A percentile compares a stretch with the other conserved stretches of the same genome.
Conservation (phyloP, 2,113 vertebrate species). For the Rhinogobius similis region DNA sequence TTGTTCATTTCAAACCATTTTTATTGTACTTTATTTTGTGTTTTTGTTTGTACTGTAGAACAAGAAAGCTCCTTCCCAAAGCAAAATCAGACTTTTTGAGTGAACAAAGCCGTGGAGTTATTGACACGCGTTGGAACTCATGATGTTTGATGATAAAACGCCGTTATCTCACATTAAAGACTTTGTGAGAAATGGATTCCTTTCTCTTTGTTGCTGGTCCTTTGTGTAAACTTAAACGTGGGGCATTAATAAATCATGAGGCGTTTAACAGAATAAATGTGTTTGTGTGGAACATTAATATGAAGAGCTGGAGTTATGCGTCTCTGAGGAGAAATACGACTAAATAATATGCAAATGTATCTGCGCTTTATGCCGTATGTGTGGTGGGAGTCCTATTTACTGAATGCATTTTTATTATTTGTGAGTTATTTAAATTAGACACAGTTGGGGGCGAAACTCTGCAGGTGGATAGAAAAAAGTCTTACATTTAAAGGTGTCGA, state of each 20-base stretch:
- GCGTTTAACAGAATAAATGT: slow-evolving; percentile 1
- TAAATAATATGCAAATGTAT: background rate
- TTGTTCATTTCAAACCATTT: no score
- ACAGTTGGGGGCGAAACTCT: no score
- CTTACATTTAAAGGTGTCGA: no score
- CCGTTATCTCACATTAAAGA: no score
- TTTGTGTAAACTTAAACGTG: background rate
- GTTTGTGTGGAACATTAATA: background rate
- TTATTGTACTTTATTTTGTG: no score
- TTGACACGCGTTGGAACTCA: background rate
- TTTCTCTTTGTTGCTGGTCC: background rate
- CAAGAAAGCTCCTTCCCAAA: no score
- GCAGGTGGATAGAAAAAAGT: no score
- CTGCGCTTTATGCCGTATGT: background rate
- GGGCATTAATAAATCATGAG: slow-evolving; percentile 6
- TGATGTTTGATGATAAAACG: background rate
- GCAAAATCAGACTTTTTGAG: no score
- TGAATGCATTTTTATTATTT: background rate
- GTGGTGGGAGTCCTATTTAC: background rate
- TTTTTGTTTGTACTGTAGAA: no score
- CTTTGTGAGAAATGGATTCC: background rate
- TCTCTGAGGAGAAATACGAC: background rate
- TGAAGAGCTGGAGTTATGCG: background rate
- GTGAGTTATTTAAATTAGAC: no score
- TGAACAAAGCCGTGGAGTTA: no score